Conservation (phyloP, 2,113 vertebrate genomes). For the Etia nguti region DNA sequence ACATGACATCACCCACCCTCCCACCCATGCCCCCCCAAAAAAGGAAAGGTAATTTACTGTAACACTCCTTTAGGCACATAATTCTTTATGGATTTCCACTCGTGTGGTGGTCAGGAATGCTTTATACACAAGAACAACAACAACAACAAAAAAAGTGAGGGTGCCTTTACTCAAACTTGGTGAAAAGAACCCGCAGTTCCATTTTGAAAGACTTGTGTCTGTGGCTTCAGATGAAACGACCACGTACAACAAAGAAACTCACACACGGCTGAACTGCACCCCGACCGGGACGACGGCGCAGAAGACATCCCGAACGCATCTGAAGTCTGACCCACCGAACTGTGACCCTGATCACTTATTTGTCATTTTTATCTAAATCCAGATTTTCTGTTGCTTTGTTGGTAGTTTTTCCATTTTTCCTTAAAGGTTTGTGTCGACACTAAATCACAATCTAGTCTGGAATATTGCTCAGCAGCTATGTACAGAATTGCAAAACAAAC, state of each 20-base stretch:
- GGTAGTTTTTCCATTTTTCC: background rate
- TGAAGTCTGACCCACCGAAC: constrained; percentile 1
- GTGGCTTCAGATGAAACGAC: constrained; percentile 28
- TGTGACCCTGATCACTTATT: constrained; percentile 1
- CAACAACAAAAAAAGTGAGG: background rate
- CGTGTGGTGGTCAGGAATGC: constrained; percentile 59
- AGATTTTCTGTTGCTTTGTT: background rate
- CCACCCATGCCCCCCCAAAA: background rate
- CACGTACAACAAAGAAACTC: constrained; percentile 14
- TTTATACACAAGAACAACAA: constrained; percentile 28
- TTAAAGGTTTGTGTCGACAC: constrained; percentile 48
- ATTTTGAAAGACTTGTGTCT: constrained; percentile 15
- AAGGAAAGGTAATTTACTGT: constrained; percentile 29
- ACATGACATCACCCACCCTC: constrained; percentile 15
- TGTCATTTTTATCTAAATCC: background rate
- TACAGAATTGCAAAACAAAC: constrained; percentile 67
- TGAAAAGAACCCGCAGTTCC: constrained; percentile 14
- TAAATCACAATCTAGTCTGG: constrained; percentile 62
- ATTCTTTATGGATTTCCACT: constrained; percentile 56
- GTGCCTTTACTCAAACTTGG: constrained; percentile 26
- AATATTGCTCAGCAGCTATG: constrained; percentile 73
- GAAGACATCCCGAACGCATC: background rate
- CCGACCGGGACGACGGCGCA: constrained; percentile 20
- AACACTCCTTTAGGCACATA: constrained; percentile 68
- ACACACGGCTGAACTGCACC: constrained; percentile 20